Conservation (phyloP, 2,888 invertebrate species). For the Cephus sareptanus region DNA sequence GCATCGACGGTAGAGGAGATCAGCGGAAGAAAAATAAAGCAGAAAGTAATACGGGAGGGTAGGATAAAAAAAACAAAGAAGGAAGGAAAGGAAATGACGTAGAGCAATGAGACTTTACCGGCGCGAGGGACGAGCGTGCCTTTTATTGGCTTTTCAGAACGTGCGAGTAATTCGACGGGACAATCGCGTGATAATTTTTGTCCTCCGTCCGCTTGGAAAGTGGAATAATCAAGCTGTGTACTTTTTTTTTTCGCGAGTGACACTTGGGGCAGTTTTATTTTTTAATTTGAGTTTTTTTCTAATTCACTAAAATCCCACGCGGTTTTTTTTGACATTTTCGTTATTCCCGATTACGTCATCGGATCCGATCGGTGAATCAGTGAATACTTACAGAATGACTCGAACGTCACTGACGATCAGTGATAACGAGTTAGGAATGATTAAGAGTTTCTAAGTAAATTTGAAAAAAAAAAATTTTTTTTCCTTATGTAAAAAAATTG, state of each 20-base stretch:
- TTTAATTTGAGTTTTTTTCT: background rate
- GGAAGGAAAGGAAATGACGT: slow-evolving; percentile 3
- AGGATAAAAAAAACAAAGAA: background rate
- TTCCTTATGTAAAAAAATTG: background rate
- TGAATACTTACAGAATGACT: background rate
- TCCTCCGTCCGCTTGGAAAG: background rate
- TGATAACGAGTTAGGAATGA: background rate
- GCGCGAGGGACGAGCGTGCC: background rate
- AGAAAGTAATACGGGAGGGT: background rate
- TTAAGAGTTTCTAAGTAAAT: background rate
- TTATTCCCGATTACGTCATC: background rate
- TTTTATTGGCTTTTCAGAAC: slow-evolving; percentile 1
- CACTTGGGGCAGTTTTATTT: background rate
- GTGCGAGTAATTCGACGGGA: background rate
- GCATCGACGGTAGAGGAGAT: background rate
- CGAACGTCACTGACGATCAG: too few relatives aligned
- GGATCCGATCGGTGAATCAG: too few relatives aligned
- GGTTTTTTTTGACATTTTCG: background rate
- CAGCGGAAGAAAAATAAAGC: background rate
- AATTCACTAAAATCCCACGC: background rate
- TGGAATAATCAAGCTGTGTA: background rate
- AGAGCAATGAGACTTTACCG: background rate
- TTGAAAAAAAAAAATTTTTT: background rate
- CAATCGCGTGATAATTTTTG: background rate
- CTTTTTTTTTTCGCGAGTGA: background rate